Conservation (phyloP, 2,797 vertebrate genomes). For the Oreochromis mossambicus region DNA sequence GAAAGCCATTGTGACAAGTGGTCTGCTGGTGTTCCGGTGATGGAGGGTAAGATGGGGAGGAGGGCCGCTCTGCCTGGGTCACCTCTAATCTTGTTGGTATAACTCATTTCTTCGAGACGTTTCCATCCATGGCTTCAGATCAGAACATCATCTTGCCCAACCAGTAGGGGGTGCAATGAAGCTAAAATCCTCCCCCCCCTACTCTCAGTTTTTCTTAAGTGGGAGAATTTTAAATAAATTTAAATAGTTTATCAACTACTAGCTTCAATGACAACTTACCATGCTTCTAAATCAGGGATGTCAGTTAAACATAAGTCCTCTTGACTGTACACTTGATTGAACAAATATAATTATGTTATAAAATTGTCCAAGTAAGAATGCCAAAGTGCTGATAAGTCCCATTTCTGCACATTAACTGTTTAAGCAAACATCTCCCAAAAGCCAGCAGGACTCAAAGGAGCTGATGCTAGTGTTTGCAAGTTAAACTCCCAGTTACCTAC, state of each 20-base stretch:
- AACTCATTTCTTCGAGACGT: constrained; percentile 27
- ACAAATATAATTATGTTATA: background rate
- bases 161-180: constrained; percentile 18
- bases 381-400: background rate
- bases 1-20: constrained; percentile 55
- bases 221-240: background rate
- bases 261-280: background rate
- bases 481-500: background rate
- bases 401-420: background rate
- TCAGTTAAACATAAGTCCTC: background rate
- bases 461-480: background rate
- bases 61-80: constrained; percentile 4
- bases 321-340: background rate
- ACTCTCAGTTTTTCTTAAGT: background rate
- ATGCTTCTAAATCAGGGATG: background rate
- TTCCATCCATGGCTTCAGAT: constrained; percentile 26
- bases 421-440: background rate
- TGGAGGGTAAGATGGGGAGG: background rate
- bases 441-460: background rate
- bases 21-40: constrained; percentile 50
- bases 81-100: constrained; percentile 38
- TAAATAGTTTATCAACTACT: background rate
- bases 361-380: background rate
- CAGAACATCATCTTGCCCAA: background rate
- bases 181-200: background rate